Percentiles rank a stretch among this genome's conserved stretches.
Conservation (phyloP, 2,113 vertebrate genomes). For the Cichladusa arquata region DNA sequence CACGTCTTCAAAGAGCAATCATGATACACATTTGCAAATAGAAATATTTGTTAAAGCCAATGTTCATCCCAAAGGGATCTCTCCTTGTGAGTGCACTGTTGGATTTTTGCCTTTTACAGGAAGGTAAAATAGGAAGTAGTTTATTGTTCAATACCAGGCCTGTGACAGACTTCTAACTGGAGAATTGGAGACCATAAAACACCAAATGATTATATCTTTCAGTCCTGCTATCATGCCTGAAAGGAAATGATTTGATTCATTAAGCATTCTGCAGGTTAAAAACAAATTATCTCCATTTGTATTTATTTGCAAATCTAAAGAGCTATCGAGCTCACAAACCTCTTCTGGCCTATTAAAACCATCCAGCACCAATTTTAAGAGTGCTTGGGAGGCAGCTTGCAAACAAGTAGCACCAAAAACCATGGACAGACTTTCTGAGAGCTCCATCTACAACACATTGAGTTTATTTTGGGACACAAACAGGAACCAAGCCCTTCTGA, state of each 20-base stretch:
- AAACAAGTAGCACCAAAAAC: constrained; percentile 19
- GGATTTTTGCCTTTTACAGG: neutral
- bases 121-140: neutral
- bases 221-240: constrained; percentile 36
- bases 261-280: constrained; percentile 52
- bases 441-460: neutral
- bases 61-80: neutral
- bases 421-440: neutral
- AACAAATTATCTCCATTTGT: constrained; percentile 33
- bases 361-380: constrained; percentile 16
- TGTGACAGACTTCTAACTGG: neutral
- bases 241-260: constrained; percentile 57
- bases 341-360: constrained; percentile 20
- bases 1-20: neutral
- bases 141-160: neutral
- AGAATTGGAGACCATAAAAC: constrained; percentile 44
- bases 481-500: neutral
- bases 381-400: neutral
- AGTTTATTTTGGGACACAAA: constrained; percentile 9
- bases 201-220: constrained; percentile 39
- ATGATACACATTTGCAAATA: neutral
- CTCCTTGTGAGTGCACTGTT: neutral
- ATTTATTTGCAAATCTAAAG: constrained; percentile 49
- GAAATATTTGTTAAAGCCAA: neutral
- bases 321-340: neutral